Evolutionary conservation across 2,888 invertebrate species (phyloP).

Genomic region (Lasius platythorax): DNA sequence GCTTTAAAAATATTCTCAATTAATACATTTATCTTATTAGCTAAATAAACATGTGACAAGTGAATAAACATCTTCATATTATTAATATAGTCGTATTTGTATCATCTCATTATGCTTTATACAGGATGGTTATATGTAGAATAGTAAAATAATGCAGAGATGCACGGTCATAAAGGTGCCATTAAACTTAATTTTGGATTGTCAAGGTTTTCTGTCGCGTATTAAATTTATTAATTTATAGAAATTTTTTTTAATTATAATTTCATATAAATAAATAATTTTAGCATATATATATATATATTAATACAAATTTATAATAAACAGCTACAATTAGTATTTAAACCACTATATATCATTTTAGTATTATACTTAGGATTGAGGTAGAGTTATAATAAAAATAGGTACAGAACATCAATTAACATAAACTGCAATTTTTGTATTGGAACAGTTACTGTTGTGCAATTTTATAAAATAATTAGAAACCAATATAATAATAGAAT

Average conservation of each 20-base stretch:
- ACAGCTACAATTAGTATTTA: constrained; percentile 2
- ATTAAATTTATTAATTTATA: constrained; percentile 24
- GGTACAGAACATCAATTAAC: neutral
- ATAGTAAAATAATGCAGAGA: constrained; percentile 49
- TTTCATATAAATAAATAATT: constrained; percentile 22
- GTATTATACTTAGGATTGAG: neutral
- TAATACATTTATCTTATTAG: constrained; percentile 6
- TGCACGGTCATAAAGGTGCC: constrained; percentile 55
- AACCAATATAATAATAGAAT: constrained; percentile 15
- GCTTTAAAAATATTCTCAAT: constrained; percentile 25
- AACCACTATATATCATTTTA: neutral
- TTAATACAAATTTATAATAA: constrained; percentile 21
- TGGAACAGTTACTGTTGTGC: constrained; percentile 2
- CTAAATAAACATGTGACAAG: neutral
- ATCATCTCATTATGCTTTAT: constrained; percentile 34
- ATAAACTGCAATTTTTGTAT: constrained; percentile 20
- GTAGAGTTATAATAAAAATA: neutral
- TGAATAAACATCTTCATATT: constrained; percentile 14
- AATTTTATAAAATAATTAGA: constrained; percentile 40
- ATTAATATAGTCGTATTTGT: constrained; percentile 27
- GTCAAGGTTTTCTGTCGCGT: constrained; percentile 18
- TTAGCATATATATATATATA: neutral
- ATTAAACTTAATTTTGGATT: constrained; percentile 53
- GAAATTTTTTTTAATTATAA: constrained; percentile 17
- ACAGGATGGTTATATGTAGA: constrained; percentile 31